Evolutionary conservation across 2,888 invertebrate genomes (phyloP).

Genomic region (Rhagonycha fulva): DNA sequence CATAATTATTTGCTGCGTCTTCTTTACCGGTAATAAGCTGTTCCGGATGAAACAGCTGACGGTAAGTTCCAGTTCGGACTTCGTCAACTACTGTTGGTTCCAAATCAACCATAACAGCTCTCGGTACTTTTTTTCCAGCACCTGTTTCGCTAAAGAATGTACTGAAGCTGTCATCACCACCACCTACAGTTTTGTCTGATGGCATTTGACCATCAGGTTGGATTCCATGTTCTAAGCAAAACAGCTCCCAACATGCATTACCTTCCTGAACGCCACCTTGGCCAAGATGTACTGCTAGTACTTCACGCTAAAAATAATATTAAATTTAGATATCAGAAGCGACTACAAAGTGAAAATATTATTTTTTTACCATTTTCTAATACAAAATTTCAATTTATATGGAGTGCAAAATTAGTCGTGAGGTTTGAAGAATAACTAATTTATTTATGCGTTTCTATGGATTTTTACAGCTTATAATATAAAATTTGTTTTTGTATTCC

Average conservation of each 20-base stretch:
- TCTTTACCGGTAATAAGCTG: constrained; percentile 59
- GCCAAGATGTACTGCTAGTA: neutral
- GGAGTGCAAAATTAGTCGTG: no score
- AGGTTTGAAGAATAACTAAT: no score
- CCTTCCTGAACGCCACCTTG: neutral
- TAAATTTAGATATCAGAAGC: neutral
- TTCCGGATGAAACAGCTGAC: constrained; percentile 66
- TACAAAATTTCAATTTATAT: no score
- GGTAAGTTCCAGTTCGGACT: constrained; percentile 67
- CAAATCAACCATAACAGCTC: neutral
- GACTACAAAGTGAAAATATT: no score
- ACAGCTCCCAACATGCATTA: neutral
- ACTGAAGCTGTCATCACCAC: constrained; percentile 56
- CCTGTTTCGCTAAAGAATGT: constrained; percentile 78
- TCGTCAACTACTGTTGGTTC: constrained; percentile 52
- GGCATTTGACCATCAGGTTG: constrained; percentile 31
- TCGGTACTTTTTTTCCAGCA: neutral
- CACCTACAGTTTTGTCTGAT: neutral
- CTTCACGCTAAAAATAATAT: neutral
- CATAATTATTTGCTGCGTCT: neutral
- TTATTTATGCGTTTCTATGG: no score
- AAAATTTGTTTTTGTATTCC: no score
- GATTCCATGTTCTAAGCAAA: neutral
- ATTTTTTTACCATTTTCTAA: no score
- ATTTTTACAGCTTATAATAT: no score